A percentile compares a stretch with the other conserved stretches of the same genome.
Evolutionary conservation across 2,888 invertebrate genomes (phyloP).

Genomic region (Quadroppia sp.): DNA sequence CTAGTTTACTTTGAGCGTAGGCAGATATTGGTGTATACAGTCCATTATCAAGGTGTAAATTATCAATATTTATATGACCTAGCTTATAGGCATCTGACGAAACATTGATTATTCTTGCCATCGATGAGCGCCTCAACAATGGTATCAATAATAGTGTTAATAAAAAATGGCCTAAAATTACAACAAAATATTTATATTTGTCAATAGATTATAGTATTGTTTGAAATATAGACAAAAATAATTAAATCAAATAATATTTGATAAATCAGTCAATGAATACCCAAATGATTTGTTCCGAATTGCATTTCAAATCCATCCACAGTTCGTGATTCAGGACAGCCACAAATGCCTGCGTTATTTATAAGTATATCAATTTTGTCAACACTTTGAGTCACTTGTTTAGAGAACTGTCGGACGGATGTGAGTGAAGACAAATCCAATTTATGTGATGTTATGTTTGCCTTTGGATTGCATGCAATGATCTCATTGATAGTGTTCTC

Average conservation of each 20-base stretch:
- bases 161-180: conserved; percentile 45
- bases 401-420: conserved; percentile 66
- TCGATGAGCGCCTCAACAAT: conserved; percentile 43
- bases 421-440: conserved; percentile 66
- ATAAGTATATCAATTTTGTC: conserved; percentile 47
- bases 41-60: conserved; percentile 48
- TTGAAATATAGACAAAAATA: too few relatives aligned
- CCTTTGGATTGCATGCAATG: conserved; percentile 34
- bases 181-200: too few relatives aligned
- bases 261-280: too few relatives aligned
- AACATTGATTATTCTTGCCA: conserved; percentile 49
- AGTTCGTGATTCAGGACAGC: conserved; percentile 36
- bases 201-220: too few relatives aligned
- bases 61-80: conserved; percentile 50
- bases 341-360: conserved; percentile 46
- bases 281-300: conserved; percentile 47
- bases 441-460: conserved; percentile 32
- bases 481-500: conserved; percentile 49
- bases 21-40: conserved; percentile 48
- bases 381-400: conserved; percentile 47
- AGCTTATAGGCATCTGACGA: conserved; percentile 53
- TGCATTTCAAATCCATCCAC: conserved; percentile 47
- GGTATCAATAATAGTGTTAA: conserved; percentile 46
- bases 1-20: conserved; percentile 53
- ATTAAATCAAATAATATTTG: too few relatives aligned